These are phyloP conservation scores for Sinella curviseta DNA, from an alignment of 1,140 invertebrate genomes.

Conservation along the genomic window DNA sequence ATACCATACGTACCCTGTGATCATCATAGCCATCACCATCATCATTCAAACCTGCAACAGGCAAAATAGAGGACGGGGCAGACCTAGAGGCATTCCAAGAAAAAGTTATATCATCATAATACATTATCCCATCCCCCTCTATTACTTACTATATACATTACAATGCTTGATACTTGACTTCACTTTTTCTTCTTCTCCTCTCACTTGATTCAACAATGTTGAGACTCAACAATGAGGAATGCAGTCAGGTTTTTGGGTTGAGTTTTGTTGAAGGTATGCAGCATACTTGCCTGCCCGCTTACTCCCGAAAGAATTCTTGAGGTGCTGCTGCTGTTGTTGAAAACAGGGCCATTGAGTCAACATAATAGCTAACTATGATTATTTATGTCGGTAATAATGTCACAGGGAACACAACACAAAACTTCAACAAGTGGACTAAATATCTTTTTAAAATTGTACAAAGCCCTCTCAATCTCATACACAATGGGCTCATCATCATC, in stretches of 20 bases:
- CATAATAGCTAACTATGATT: conserved; percentile 24
- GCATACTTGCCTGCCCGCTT: neutral
- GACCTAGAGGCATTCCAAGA: conserved; percentile 13
- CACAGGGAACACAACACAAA: neutral
- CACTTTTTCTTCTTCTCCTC: too few species aligned
- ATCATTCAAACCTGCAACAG: too few species aligned
- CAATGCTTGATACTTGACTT: too few species aligned
- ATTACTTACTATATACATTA: neutral
- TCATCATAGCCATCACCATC: neutral
- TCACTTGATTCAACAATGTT: too few species aligned
- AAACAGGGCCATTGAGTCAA: conserved; percentile 1
- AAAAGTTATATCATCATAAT: neutral
- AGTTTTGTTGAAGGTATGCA: neutral
- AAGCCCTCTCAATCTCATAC: too few species aligned
- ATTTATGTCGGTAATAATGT: conserved; percentile 18
- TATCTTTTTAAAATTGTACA: neutral
- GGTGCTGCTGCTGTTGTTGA: conserved; percentile 14
- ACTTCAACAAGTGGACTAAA: neutral
- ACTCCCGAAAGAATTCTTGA: neutral
- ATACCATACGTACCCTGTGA: neutral
- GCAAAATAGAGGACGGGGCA: too few species aligned
- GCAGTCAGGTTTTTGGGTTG: neutral
- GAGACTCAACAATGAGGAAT: neutral
- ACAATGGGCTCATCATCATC: too few species aligned
- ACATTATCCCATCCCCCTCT: neutral